A percentile compares a stretch with the other conserved stretches of the same genome.
Conservation (phyloP, 1,140 invertebrate genomes). For the Platorchestia sp. region DNA sequence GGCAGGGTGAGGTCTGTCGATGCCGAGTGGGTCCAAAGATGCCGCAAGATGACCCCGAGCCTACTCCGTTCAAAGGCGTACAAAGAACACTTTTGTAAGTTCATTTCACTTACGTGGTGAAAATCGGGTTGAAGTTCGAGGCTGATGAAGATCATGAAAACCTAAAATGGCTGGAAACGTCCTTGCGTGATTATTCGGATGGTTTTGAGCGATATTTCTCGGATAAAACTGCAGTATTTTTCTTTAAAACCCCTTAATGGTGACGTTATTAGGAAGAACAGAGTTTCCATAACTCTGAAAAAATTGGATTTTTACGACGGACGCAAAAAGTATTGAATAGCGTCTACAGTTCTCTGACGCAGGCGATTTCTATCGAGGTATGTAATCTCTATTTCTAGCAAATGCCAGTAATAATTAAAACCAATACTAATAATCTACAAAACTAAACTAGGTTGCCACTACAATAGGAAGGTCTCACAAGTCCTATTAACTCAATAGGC, state of each 20-base stretch:
- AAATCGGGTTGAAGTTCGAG: not conserved
- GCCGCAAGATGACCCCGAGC: conserved; percentile 96
- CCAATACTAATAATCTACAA: not conserved
- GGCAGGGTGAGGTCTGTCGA: conserved; percentile 74
- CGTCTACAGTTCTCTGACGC: not conserved
- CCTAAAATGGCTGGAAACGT: not conserved
- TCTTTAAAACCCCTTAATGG: too few species aligned
- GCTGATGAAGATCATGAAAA: not conserved
- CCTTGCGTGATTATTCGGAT: not conserved
- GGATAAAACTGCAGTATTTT: too few species aligned
- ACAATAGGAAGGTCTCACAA: not conserved
- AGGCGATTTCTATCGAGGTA: not conserved
- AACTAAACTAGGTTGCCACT: not conserved
- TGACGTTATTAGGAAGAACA: not conserved
- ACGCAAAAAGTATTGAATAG: not conserved
- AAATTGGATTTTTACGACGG: not conserved
- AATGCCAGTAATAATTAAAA: not conserved
- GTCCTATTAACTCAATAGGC: not conserved
- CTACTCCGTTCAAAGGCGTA: conserved; percentile 56
- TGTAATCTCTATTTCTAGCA: not conserved
- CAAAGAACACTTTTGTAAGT: conserved; percentile 50
- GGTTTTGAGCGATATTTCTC: too few species aligned
- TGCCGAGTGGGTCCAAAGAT: conserved; percentile 96
- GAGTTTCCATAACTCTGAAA: too few species aligned
- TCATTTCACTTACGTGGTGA: not conserved